Base-by-base conservation (phyloP, 2,797 vertebrate species). In the Stomatorhinus walkeri region DNA sequence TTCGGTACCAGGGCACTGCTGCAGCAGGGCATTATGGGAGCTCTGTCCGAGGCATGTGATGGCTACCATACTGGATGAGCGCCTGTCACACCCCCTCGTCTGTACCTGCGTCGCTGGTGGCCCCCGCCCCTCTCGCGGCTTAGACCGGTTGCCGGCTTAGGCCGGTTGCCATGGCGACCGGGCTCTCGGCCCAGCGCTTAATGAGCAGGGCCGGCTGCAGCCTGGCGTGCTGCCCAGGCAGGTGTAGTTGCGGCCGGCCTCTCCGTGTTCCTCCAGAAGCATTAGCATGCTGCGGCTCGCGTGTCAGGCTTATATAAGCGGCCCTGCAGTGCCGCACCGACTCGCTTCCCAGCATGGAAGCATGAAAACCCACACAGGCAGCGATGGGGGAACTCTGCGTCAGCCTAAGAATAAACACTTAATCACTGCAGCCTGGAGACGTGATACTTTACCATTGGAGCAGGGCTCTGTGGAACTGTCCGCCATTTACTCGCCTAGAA, bases 161-260 rank as follows among this genome's bases (percentile, higher is more conserved):
- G 89, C 48, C 0, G 59, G 89, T 92, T 54, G 46, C 88, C 86
- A 88, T 93, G 89, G 92, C 81, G 94, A 94, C 92, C 85, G 87
- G 87, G 40, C 89, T 88, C 90, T 89, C 79, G 54, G 48, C 86
- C 43, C 51, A 87, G 59, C 84, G 56, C 85, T 88, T 88, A 87
- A 59, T 84, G 72, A 68, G 51, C 36, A 56, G 85, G 83, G 22
- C 10, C n/a, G n/a, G 56, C 36, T 14, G 32, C 12, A 48, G 59
- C 36, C 22, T 5, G 19, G 52, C 19, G 2, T 22, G 48, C 3
- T 72, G 43, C 85, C 22, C 72, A 19, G 54, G 24, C 56, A 54
- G 87, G 89, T 36, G 12, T 46, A 81, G 36, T 51, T 46, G 36
- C 2, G 40, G 10, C 72, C 3, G 83, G 83, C 14, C 12, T 52